phyloP scores from a whole-genome alignment of 1,140 invertebrate species.

The Tyrophagus putrescentiae region DNA sequence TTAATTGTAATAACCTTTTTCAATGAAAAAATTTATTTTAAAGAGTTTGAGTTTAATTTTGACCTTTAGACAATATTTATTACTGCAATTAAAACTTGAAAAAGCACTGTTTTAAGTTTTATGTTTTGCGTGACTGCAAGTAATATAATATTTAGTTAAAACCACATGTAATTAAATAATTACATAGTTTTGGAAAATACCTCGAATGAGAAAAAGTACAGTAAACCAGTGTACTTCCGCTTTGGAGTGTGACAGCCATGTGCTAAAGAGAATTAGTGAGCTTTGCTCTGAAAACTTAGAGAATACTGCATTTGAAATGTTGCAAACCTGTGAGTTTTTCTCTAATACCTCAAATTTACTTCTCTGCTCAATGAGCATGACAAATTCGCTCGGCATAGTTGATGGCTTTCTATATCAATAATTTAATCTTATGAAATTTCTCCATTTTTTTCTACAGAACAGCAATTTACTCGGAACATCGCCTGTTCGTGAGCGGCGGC shows the following conservation, averaged over 20 bases:
- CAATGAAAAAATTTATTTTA: too few species aligned
- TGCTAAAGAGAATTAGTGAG: too few species aligned
- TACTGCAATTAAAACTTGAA: too few species aligned
- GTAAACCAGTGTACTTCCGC: too few species aligned
- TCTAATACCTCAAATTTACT: neutral
- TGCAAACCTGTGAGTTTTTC: neutral
- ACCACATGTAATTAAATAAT: constrained; percentile 8
- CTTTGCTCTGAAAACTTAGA: neutral
- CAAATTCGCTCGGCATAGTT: neutral
- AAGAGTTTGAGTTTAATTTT: constrained; percentile 4
- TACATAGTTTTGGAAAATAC: too few species aligned
- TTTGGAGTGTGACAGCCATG: too few species aligned
- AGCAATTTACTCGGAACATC: too few species aligned
- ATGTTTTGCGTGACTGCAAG: constrained; percentile 3
- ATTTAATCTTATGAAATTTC: too few species aligned
- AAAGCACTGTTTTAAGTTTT: neutral
- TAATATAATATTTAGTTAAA: neutral
- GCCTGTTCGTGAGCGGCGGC: constrained; percentile 5
- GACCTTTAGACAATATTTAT: neutral
- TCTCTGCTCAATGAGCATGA: too few species aligned
- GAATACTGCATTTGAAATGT: neutral
- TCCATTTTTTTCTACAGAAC: too few species aligned
- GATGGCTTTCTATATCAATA: neutral
- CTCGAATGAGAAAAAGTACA: too few species aligned
- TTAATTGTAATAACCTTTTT: too few species aligned